These are phyloP conservation scores for Piprites chloris DNA, from an alignment of 2,113 vertebrate genomes.

Conservation along the genomic window DNA sequence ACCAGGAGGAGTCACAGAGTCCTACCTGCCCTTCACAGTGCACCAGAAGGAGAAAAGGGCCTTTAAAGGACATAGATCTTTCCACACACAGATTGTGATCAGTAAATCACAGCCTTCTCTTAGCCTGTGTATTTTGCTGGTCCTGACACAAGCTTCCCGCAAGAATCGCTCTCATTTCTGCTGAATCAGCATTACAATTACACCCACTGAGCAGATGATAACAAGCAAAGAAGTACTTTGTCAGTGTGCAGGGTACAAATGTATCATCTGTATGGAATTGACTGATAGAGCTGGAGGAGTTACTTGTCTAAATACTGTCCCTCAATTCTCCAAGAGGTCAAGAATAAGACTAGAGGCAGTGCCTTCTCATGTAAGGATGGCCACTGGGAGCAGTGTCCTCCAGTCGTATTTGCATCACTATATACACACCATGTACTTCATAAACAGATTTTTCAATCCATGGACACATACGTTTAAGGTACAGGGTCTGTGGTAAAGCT, in stretches of 20 bases:
- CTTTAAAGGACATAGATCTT: neutral
- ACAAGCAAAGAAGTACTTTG: neutral
- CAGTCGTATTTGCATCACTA: neutral
- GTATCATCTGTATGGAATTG: neutral
- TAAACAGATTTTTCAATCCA: neutral
- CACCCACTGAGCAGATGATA: neutral
- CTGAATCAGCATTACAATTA: neutral
- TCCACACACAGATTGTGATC: neutral
- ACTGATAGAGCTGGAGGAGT: neutral
- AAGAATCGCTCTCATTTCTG: neutral
- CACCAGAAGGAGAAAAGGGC: neutral
- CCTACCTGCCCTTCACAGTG: neutral
- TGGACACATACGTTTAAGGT: neutral
- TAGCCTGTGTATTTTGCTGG: neutral
- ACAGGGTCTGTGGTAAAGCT: neutral
- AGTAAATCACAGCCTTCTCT: conserved; percentile 2
- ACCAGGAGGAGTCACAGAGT: neutral
- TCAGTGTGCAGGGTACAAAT: neutral
- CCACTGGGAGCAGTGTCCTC: neutral
- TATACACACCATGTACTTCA: neutral
- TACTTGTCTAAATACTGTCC: neutral
- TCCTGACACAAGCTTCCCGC: neutral
- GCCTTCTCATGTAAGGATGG: neutral
- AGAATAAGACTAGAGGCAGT: neutral
- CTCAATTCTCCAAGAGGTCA: neutral